Evolutionary conservation across 2,888 invertebrate genomes (phyloP), one percentile per base, ranked within the genome.

Genomic region (Acanthacorydalis orientalis): DNA sequence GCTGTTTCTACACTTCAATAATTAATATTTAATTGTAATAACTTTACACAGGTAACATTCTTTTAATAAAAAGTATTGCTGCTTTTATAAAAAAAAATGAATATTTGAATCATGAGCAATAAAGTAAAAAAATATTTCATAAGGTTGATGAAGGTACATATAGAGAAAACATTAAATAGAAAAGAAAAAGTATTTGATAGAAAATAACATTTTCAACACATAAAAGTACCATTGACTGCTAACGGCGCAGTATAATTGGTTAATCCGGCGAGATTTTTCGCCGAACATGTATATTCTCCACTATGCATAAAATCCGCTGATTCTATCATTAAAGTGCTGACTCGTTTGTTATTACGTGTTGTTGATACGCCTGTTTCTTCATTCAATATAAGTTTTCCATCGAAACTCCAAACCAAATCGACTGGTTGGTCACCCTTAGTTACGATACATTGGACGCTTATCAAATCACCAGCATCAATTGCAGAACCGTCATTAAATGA

Each of bases 341-440:
- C 69, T 56, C 68, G 67, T 51, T 66, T 67, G 49, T 67, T 66
- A 44, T 63, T 64, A 53, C 62, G 64, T 40, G 61, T 58, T 46
- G 69, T 59, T 8, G 62, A 56, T 50, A 69, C 58, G 48, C 66
- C 67, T 23, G 56, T 53, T 23, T 35, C 10, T 35, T 34, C 32
- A 15, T 12, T 15, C 11, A 10, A 52, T 7, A 69, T 57, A 43
- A 73, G 73, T 58, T 73, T 66, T 39, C 80, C 79, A 23, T 23
- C 23, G 23, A 23, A 23, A 43, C 69, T 76, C 86, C 87, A 88
- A 44, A 72, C 71, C 50, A 89, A 81, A 53, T 74, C 74, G 49
- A 89, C 68, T 10, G 88, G 88, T 51, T 79, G 52, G 62, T 89
- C 88, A 32, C 88, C 86, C 63, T 83, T 81, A 54, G 73, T 75